Conservation (phyloP, 2,888 invertebrate species). For the Sialis fuliginosa region DNA sequence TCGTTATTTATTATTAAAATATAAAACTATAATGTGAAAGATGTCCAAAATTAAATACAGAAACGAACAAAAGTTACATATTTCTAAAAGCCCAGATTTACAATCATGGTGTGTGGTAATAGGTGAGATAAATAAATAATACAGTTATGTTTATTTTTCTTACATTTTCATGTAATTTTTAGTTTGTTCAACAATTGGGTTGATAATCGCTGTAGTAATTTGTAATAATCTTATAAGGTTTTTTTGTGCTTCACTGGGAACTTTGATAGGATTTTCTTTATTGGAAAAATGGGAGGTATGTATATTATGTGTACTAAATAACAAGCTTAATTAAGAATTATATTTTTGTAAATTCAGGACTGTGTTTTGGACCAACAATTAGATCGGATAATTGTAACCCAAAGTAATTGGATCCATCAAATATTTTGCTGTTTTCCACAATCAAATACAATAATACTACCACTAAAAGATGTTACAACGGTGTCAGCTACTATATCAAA, state of each 20-base stretch:
- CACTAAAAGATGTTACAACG: neutral
- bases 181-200: too few species aligned
- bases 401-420: neutral
- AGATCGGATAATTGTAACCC: neutral
- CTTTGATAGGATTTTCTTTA: too few species aligned
- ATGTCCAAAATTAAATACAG: neutral
- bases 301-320: too few species aligned
- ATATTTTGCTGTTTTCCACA: neutral
- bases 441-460: neutral
- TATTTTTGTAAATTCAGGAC: neutral
- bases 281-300: too few species aligned
- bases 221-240: too few species aligned
- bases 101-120: neutral
- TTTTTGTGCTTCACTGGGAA: too few species aligned
- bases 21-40: too few species aligned
- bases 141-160: too few species aligned
- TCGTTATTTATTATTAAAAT: too few species aligned
- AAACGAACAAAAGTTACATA: neutral
- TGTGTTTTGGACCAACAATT: neutral
- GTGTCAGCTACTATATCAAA: neutral
- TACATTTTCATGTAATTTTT: too few species aligned
- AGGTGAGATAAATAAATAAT: neutral
- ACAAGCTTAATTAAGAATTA: too few species aligned
- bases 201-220: too few species aligned
- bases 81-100: neutral